Evolutionary conservation across 2,113 vertebrate species (phyloP).

Genomic region (Motacilla alba): DNA sequence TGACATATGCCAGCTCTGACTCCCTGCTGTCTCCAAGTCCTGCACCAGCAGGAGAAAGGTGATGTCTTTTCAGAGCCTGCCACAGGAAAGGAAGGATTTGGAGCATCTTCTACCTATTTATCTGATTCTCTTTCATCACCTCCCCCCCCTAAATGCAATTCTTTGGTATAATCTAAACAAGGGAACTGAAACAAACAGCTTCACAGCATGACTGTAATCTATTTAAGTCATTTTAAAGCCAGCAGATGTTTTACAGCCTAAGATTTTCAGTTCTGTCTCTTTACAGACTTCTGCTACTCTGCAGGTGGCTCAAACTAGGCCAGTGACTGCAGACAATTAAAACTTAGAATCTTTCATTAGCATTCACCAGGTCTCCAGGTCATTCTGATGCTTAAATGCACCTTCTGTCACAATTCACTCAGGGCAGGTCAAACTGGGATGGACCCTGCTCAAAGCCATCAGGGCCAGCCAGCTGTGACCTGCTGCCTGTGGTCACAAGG

Average conservation of each 20-base stretch:
- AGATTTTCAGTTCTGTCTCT: background rate
- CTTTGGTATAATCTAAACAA: background rate
- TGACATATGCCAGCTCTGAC: background rate
- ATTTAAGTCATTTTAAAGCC: conserved; percentile 37
- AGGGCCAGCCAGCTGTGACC: background rate
- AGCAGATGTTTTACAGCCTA: conserved; percentile 60
- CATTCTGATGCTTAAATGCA: background rate
- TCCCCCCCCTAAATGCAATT: background rate
- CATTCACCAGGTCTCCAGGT: conserved; percentile 9
- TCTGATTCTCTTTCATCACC: background rate
- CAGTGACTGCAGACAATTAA: conserved; percentile 17
- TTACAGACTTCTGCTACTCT: conserved; percentile 15
- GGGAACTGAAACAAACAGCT: background rate
- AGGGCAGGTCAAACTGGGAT: background rate
- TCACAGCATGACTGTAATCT: conserved; percentile 20
- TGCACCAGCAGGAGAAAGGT: background rate
- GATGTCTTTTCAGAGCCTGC: background rate
- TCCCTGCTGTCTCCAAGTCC: background rate
- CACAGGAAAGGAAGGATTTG: background rate
- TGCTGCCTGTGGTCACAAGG: background rate
- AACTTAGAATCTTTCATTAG: conserved; percentile 36
- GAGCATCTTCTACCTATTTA: background rate
- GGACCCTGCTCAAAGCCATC: background rate
- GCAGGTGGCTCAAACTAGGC: conserved; percentile 31
- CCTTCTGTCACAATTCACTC: conserved; percentile 15